Evolutionary conservation across 2,797 vertebrate genomes (phyloP).

Genomic region (Sebastes oblongus): DNA sequence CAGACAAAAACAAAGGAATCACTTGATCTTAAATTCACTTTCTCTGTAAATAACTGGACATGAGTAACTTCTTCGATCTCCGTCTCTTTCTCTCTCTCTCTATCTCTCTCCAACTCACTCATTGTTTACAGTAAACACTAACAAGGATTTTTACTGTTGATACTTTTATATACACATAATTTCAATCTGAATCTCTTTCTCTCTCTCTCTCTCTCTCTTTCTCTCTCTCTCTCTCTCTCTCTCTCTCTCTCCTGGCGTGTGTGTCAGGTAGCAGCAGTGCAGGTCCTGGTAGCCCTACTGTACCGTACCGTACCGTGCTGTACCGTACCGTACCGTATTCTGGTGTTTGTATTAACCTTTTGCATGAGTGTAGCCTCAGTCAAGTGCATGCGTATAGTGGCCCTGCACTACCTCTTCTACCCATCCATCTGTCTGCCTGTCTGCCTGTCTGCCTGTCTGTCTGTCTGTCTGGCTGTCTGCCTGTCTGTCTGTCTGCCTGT

Average conservation of each 20-base stretch:
- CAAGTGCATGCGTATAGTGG: constrained; percentile 76
- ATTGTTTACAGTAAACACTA: constrained; percentile 98
- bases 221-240: constrained; percentile 37
- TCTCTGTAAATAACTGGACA: constrained; percentile 84
- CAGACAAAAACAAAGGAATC: constrained; percentile 60
- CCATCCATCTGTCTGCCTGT: constrained; percentile 22
- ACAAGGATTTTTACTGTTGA: constrained; percentile 93
- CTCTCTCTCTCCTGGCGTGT: constrained; percentile 55
- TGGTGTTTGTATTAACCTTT: constrained; percentile 73
- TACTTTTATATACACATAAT: constrained; percentile 93
- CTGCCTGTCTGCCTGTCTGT: constrained; percentile 24
- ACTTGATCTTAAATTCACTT: constrained; percentile 60
- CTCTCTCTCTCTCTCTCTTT: no score
- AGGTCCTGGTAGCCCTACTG: constrained; percentile 77
- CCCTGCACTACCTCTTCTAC: constrained; percentile 75
- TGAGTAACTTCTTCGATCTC: constrained; percentile 70
- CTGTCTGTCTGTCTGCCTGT: constrained; percentile 20
- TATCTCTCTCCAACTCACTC: constrained; percentile 75
- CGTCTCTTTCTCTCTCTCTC: constrained; percentile 64
- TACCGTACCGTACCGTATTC: constrained; percentile 66
- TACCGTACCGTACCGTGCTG: constrained; percentile 66
- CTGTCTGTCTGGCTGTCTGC: constrained; percentile 11
- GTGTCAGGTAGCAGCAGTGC: constrained; percentile 77
- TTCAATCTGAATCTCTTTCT: constrained; percentile 80
- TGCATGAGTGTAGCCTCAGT: constrained; percentile 80